Evolutionary conservation across 2,113 vertebrate genomes (phyloP).

Genomic region (Callipepla squamata): DNA sequence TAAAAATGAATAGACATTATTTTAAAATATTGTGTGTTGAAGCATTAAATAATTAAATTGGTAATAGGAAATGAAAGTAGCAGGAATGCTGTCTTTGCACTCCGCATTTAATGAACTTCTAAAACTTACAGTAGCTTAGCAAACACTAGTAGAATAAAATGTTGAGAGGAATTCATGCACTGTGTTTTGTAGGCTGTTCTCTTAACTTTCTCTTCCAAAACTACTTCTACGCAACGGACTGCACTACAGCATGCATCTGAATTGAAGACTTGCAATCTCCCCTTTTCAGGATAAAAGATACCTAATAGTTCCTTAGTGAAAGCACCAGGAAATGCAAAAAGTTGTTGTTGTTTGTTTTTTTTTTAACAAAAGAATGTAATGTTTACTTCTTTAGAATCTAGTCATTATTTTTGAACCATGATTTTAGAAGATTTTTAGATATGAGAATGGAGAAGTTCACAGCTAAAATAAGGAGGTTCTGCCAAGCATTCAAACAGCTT

Average conservation of each 20-base stretch:
- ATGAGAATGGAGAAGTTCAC: neutral
- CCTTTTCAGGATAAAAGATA: neutral
- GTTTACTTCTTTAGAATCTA: neutral
- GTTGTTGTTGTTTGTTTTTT: neutral
- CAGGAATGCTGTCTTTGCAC: neutral
- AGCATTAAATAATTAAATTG: neutral
- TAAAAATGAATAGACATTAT: neutral
- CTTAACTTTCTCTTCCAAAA: neutral
- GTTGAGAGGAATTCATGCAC: neutral
- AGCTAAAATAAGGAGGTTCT: neutral
- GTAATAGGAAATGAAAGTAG: neutral
- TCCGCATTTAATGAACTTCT: neutral
- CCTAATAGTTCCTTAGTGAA: neutral
- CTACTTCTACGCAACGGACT: neutral
- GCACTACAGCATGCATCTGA: accelerated
- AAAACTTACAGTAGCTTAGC: neutral
- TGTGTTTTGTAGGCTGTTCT: neutral
- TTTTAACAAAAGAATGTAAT: neutral
- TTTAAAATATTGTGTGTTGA: neutral
- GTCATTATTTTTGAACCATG: neutral
- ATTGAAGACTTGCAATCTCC: neutral
- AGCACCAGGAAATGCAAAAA: neutral
- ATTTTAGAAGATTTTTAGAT: neutral
- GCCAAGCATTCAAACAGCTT: neutral
- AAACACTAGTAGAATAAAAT: neutral